Base-by-base conservation (phyloP, 2,888 invertebrate species). In the Drosophila anceps region DNA sequence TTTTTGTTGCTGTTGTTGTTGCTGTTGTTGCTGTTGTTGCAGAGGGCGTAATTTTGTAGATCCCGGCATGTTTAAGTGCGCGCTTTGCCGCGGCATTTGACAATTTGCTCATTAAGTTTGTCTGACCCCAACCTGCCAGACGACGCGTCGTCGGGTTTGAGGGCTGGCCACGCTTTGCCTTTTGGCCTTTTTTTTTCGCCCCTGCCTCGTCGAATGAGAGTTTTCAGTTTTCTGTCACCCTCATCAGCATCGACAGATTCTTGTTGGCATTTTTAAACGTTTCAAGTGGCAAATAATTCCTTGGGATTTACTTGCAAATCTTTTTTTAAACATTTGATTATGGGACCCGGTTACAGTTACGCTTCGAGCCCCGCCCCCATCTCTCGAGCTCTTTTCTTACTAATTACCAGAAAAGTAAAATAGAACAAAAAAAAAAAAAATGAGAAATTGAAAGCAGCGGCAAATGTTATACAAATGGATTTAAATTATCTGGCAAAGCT, bases 71-170 rank as follows among this genome's bases (percentile, higher is more conserved):
- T 89, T 84, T 85, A 85, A 85, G 84, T 85, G 84, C 84, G 70
- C 88, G 84, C 89, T 85, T 89, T 81, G 89, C 82, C 84, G 79
- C 84, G 89, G 88, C 86, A 79, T 90, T 90, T 90, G 90, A 90
- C 91, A 90, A 90, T 88, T 91, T 91, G 91, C 92, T 92, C 92
- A 92, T 91, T 91, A 91, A 91, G 88, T 87, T 82, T 89, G 91
- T 91, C 91, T 88, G 90, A 87, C 82, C 84, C 77, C 79, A 76
- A 72, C 66, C 58, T 43, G 46, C 44, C 44, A 62, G 54, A 65
- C 69, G 54, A 24, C 18, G n/a, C 18, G 15, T 37, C 20, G 1
- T 24, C 43, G 75, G 61, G 58, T 46, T 39, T 29, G 54, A n/a
- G 54, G 27, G 37, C 24, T 39, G 24, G 51, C 55, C 64, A 54